Base-by-base conservation (phyloP, 2,888 invertebrate species). In the Nymphalis urticae region DNA sequence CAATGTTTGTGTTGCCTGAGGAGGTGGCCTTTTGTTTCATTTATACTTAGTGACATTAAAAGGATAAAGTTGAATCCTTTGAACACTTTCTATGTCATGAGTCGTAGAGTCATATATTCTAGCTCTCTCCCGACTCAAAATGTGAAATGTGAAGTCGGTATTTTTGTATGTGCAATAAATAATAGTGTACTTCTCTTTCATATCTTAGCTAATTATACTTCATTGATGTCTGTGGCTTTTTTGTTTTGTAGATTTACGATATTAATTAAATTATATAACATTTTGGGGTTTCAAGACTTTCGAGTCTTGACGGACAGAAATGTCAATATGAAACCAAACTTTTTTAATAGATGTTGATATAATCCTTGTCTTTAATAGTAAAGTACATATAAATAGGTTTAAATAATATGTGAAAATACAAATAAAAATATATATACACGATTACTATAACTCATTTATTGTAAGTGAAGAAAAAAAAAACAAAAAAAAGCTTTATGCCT, bases 371-470 rank as follows among this genome's bases (percentile, higher is more conserved):
- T 92, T 89, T 86, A 82, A 87, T 89, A 89, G 88, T 85, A 82
- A 89, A 89, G 87, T 89, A 91, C 90, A 91, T 90, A 87, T 87
- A 87, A 87, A 86, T 90, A 91, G 89, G 86, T 85, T 86, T 83
- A 85, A 85, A 90, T 85, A 86, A 90, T 85, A 86, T 87, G 88
- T 86, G 82, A 85, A 80, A 89, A 92, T 88, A 90, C 84, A 89
- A 92, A 92, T 91, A 92, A 92, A 92, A 92, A 92, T 92, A 92
- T 92, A 92, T 92, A 92, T 90, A 92, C 92, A 91, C 89, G 79
- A 87, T 85, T 90, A 89, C 84, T 88, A 80, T 90, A 87, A 91
- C 87, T 90, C 87, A 89, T 88, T n/a, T 87, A 88, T 83, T 81
- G 85, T 89, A 73, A 89, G 86, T 71, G 85, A 84, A 87, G 63